These are phyloP conservation scores for Eledona agricola DNA, from an alignment of 2,888 invertebrate genomes.

Conservation along the genomic window DNA sequence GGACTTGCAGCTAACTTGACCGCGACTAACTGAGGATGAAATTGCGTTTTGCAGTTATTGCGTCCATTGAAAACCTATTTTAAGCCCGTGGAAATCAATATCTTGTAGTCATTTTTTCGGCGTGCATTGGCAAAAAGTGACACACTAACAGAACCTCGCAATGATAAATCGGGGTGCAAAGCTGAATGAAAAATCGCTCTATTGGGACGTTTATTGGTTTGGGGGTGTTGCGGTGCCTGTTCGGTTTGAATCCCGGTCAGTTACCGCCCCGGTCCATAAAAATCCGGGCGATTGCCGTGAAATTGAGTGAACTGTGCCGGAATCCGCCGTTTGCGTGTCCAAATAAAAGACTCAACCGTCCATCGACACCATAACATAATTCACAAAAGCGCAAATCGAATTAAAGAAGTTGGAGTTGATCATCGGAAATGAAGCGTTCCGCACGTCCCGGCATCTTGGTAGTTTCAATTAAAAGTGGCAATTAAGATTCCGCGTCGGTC, in stretches of 20 bases:
- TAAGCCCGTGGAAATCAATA: too few relatives aligned
- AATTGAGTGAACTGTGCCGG: conserved; percentile 34
- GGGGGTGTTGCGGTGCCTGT: background rate
- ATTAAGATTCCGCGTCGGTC: conserved; percentile 45
- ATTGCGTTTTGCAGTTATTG: too few relatives aligned
- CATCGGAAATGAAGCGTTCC: conserved; percentile 39
- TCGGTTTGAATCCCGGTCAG: conserved; percentile 23
- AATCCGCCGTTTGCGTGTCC: conserved; percentile 22
- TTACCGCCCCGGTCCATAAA: conserved; percentile 15
- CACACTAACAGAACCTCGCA: conserved; percentile 16
- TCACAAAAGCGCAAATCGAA: conserved; percentile 2
- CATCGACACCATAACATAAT: conserved; percentile 14
- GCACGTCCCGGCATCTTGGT: conserved; percentile 40
- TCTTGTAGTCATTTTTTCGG: too few relatives aligned
- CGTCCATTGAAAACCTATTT: too few relatives aligned
- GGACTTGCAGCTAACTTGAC: too few relatives aligned
- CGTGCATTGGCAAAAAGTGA: conserved; percentile 10
- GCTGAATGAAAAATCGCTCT: conserved; percentile 22
- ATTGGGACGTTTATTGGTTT: conserved; percentile 18
- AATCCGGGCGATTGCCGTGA: conserved; percentile 31
- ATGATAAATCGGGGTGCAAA: conserved; percentile 26
- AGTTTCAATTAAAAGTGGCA: conserved; percentile 48
- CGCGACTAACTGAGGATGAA: too few relatives aligned
- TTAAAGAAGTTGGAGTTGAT: conserved; percentile 29
- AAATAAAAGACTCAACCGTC: conserved; percentile 23